A percentile compares a stretch with the other conserved stretches of the same genome.
Conservation (phyloP, 2,113 vertebrate genomes). For the Caranx ignobilis region DNA sequence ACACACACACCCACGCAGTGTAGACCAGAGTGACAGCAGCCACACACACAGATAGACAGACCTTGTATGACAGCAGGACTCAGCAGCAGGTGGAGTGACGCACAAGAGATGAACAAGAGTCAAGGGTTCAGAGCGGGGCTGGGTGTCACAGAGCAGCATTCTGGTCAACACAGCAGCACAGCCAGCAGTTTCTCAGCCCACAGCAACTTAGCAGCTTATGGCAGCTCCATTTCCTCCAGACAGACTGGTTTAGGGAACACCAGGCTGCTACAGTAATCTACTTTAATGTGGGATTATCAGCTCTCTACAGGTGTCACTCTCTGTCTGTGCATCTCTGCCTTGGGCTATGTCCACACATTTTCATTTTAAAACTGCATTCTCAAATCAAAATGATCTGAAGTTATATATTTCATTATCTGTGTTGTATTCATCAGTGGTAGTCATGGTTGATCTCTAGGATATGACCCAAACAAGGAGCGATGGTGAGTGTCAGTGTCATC, state of each 20-base stretch:
- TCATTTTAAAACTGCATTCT: too few species aligned
- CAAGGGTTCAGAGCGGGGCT: background rate
- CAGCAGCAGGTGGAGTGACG: constrained; percentile 4
- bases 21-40: background rate
- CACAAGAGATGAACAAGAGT: constrained; percentile 16
- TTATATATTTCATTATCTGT: too few species aligned
- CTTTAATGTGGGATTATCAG: constrained; percentile 71
- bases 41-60: background rate
- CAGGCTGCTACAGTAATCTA: constrained; percentile 66
- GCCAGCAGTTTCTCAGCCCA: constrained; percentile 40
- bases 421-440: too few species aligned
- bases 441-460: too few species aligned
- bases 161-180: constrained; percentile 25
- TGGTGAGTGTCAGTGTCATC: too few species aligned
- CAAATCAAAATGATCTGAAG: too few species aligned
- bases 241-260: constrained; percentile 36
- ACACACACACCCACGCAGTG: background rate
- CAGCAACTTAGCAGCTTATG: constrained; percentile 49
- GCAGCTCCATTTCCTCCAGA: constrained; percentile 60
- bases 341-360: background rate
- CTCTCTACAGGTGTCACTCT: constrained; percentile 56
- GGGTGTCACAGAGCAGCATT: constrained; percentile 16
- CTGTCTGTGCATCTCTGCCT: constrained; percentile 20
- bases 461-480: too few species aligned
- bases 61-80: constrained; percentile 11